Base-by-base conservation (phyloP, 1,140 invertebrate genomes). In the Drosophila persimilis region DNA sequence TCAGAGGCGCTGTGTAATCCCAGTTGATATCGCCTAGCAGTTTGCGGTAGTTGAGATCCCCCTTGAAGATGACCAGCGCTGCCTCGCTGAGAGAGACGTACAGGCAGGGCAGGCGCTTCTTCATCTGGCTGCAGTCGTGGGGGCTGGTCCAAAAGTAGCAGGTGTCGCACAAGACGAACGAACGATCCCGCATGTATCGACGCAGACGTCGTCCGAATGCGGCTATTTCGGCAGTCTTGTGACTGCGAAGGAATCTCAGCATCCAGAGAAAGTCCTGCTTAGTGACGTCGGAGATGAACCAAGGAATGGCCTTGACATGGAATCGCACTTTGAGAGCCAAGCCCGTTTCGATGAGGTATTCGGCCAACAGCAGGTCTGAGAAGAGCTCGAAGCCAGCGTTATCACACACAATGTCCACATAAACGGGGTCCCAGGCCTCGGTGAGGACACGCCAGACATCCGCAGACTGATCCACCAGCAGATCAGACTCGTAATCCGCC, bases 361-460 rank as follows among this genome's bases (percentile, higher is more conserved):
- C 95, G 7, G 96, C 96, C 11, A 99, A 90, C 89, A 97, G 95
- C 0, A 99, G 92, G 91, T 99, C 99, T 0, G 95, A 94, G 66
- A 98, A 95, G 0, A 99, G 78, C 92, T 99, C 99, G 90, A 97
- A 98, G 0, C 97, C 98, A n/a, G 97, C 93, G 93, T 99, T 99
- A 91, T 99, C 98, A 31, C 97, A 92, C 3, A 99, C 93, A 63
- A 99, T 95, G 91, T 98, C 97, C 50, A 93, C 75, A 86, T 92
- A 83, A 48, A 62, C 20, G 0, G 81, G 73, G 62, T 51, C 39
- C 1, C 35, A 51, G 0, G 60, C 48, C 11, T 58, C 41, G 2
- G 35, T 64, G 1, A 86, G 59, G 6, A 75, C 17, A 1, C 8
- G 17, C 71, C 65, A 88, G 0, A 88, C 29, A 2, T 77, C 59